These are phyloP conservation scores for Acromyrmex echinatior DNA, from an alignment of 1,140 invertebrate species.

Conservation along the genomic window DNA sequence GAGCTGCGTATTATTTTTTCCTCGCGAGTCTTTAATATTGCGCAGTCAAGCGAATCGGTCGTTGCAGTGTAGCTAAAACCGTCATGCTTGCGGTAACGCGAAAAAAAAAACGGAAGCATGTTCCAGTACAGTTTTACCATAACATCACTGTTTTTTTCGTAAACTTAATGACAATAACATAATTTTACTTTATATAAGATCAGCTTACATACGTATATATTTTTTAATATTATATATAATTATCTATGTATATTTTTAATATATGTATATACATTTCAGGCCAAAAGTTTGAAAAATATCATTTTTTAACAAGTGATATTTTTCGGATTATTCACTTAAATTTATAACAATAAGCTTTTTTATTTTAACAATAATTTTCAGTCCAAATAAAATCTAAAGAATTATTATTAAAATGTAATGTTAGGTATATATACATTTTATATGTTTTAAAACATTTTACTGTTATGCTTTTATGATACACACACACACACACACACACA, in stretches of 20 bases:
- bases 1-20: conserved; percentile 1
- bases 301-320: background rate
- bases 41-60: background rate
- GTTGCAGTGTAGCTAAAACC: conserved; percentile 20
- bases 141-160: background rate
- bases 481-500: too few species aligned
- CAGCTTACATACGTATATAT: background rate
- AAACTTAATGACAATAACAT: background rate
- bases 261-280: too few species aligned
- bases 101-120: background rate
- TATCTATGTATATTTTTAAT: background rate
- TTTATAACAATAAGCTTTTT: too few species aligned
- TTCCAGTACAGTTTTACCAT: background rate
- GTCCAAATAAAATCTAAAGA: too few species aligned
- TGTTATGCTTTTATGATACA: too few species aligned
- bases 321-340: too few species aligned
- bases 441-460: too few species aligned
- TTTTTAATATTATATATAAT: background rate
- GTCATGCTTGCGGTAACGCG: background rate
- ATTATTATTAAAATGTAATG: too few species aligned
- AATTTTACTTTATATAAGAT: background rate
- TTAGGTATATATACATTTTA: too few species aligned
- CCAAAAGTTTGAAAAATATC: too few species aligned
- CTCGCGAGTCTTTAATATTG: background rate
- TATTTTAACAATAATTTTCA: too few species aligned